Percentiles rank a stretch among this genome's conserved stretches.
phyloP scores from a whole-genome alignment of 2,888 invertebrate genomes.

The Oscheius sp. region DNA sequence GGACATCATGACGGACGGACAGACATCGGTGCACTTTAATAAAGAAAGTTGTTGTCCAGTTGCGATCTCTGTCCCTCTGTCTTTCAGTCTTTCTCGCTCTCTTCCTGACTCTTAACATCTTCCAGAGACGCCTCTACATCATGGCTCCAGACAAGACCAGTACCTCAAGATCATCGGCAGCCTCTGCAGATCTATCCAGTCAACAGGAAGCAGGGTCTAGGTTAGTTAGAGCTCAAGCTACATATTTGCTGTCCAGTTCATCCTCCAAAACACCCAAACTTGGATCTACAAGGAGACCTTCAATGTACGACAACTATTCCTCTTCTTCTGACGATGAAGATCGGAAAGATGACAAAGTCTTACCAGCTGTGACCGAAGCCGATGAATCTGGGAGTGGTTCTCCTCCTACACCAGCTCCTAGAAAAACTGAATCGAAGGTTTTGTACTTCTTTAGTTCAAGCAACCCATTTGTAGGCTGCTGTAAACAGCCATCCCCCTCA shows the following conservation, averaged over 20 bases:
- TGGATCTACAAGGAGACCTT: constrained; percentile 14
- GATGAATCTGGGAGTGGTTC: constrained; percentile 7
- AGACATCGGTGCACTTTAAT: too few species aligned
- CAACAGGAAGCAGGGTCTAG: background rate
- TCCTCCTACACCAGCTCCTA: constrained; percentile 24
- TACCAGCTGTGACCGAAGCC: constrained; percentile 14
- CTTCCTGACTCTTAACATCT: background rate
- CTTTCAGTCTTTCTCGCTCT: too few species aligned
- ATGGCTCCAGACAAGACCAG: constrained; percentile 27
- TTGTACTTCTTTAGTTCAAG: background rate
- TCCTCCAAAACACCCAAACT: background rate
- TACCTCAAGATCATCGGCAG: constrained; percentile 19
- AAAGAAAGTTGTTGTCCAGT: too few species aligned
- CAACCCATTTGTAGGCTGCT: background rate
- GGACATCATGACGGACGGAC: too few species aligned
- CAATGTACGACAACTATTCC: constrained; percentile 26
- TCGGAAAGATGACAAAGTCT: background rate
- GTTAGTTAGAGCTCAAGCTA: background rate
- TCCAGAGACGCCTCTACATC: constrained; percentile 7
- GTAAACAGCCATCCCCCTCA: background rate
- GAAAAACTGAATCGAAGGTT: constrained; percentile 1
- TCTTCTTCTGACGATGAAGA: constrained; percentile 15
- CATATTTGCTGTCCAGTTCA: background rate
- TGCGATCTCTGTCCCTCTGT: too few species aligned
- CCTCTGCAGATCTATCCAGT: background rate